A percentile compares a stretch with the other conserved stretches of the same genome.
Conservation (phyloP, 2,888 invertebrate genomes). For the Acanthococcus lagerstroemiae region DNA sequence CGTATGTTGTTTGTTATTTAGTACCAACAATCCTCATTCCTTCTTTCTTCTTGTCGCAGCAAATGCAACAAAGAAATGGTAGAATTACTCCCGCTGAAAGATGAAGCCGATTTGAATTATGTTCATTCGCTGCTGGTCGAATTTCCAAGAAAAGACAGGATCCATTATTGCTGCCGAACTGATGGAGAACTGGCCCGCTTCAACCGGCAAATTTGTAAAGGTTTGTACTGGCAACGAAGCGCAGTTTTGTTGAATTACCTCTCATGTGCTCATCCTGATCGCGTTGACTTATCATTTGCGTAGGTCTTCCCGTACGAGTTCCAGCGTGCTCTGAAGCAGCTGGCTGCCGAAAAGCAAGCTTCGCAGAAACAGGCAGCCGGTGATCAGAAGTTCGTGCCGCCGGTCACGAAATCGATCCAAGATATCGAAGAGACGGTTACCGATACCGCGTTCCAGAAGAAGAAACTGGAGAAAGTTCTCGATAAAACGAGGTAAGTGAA, state of each 20-base stretch:
- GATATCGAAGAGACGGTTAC: slow-evolving; percentile 86
- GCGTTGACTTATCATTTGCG: slow-evolving; percentile 9
- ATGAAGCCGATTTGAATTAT: slow-evolving; percentile 62
- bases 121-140: slow-evolving; percentile 70
- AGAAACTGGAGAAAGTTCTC: slow-evolving; percentile 67
- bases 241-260: background rate
- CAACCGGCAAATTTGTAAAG: slow-evolving; percentile 75
- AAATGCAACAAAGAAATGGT: slow-evolving; percentile 94
- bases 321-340: slow-evolving; percentile 71
- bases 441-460: slow-evolving; percentile 65
- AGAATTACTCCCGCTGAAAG: slow-evolving; percentile 72
- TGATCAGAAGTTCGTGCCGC: slow-evolving; percentile 31
- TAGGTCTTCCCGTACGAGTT: slow-evolving; percentile 94
- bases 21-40: too few species aligned
- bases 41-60: slow-evolving; percentile 41
- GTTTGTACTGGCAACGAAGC: slow-evolving; percentile 41
- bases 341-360: slow-evolving; percentile 47
- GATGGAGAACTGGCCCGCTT: slow-evolving; percentile 66
- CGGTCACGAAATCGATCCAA: slow-evolving; percentile 39
- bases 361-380: slow-evolving; percentile 40
- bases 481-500: slow-evolving; percentile 60
- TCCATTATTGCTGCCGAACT: slow-evolving; percentile 73
- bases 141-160: slow-evolving; percentile 77
- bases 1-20: too few species aligned
- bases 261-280: background rate